These are phyloP conservation scores for Luperina nickerlii DNA, from an alignment of 2,888 invertebrate genomes.

Conservation along the genomic window DNA sequence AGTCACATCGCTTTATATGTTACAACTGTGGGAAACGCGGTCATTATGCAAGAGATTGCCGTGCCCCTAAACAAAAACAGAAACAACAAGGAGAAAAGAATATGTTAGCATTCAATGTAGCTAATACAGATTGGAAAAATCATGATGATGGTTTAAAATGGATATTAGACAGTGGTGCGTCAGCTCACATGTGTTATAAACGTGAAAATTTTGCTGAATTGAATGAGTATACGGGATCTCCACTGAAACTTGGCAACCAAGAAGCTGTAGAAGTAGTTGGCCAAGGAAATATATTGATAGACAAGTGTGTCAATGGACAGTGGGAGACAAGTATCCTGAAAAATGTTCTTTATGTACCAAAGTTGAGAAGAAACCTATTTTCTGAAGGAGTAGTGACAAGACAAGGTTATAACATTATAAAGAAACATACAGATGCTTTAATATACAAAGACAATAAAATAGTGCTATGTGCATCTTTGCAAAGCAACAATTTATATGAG, in stretches of 20 bases:
- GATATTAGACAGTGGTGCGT: no score
- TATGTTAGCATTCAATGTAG: no score
- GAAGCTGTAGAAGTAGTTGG: background rate
- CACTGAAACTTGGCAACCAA: slow-evolving; percentile 1
- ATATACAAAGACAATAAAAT: slow-evolving; percentile 1
- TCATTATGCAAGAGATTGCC: no score
- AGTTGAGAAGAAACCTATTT: slow-evolving; percentile 32
- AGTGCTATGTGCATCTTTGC: slow-evolving; percentile 1
- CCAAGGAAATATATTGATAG: slow-evolving; percentile 2
- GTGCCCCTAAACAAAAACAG: no score
- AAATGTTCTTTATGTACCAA: slow-evolving; percentile 68
- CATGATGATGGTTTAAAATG: no score
- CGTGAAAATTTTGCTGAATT: slow-evolving; percentile 6
- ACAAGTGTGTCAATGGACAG: slow-evolving; percentile 4
- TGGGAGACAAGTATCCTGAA: slow-evolving; percentile 1
- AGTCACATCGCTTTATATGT: no score
- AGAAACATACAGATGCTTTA: slow-evolving; percentile 43
- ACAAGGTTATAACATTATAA: slow-evolving; percentile 67
- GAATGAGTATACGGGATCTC: slow-evolving; percentile 4
- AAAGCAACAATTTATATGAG: background rate
- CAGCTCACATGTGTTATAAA: slow-evolving; percentile 6
- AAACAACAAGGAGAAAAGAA: no score
- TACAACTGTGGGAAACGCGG: no score
- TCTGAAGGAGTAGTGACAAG: slow-evolving; percentile 69
- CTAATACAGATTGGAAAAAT: no score